Percentiles rank a stretch among this genome's conserved stretches.
These are phyloP conservation scores for Vesta saturnalis DNA, from an alignment of 2,888 invertebrate genomes.

Conservation along the genomic window DNA sequence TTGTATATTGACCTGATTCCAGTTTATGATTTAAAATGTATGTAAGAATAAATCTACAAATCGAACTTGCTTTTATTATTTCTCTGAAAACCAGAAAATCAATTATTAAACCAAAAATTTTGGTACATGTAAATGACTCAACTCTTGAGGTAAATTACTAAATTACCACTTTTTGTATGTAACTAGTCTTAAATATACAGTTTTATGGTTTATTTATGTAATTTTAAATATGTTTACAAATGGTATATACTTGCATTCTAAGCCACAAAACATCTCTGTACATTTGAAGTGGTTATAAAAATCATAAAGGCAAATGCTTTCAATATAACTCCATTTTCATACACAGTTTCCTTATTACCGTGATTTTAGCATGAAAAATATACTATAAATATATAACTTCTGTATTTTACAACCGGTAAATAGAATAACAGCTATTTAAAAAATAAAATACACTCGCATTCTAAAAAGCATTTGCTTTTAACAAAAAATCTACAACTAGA, in stretches of 20 bases:
- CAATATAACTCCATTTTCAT: constrained; percentile 39
- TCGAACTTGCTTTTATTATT: too few relatives aligned
- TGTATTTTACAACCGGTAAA: constrained; percentile 40
- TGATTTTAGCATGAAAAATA: constrained; percentile 42
- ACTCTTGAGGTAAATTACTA: too few relatives aligned
- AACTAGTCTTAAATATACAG: neutral
- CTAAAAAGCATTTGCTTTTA: constrained; percentile 48
- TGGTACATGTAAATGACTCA: too few relatives aligned
- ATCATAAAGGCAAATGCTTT: constrained; percentile 48
- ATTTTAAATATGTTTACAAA: constrained; percentile 60
- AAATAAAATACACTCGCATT: constrained; percentile 37
- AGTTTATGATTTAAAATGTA: too few relatives aligned
- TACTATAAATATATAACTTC: constrained; percentile 42
- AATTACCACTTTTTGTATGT: too few relatives aligned
- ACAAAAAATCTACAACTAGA: constrained; percentile 47
- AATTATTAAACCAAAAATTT: too few relatives aligned
- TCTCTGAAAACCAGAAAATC: too few relatives aligned
- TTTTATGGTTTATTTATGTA: constrained; percentile 34
- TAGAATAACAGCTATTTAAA: constrained; percentile 35
- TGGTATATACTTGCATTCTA: constrained; percentile 59
- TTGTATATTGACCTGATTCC: too few relatives aligned
- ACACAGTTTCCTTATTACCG: constrained; percentile 37
- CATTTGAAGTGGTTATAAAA: constrained; percentile 52
- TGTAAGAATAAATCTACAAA: too few relatives aligned
- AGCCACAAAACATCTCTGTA: constrained; percentile 60